Conservation (phyloP, 1,140 invertebrate genomes). For the Aphidius ervi region DNA sequence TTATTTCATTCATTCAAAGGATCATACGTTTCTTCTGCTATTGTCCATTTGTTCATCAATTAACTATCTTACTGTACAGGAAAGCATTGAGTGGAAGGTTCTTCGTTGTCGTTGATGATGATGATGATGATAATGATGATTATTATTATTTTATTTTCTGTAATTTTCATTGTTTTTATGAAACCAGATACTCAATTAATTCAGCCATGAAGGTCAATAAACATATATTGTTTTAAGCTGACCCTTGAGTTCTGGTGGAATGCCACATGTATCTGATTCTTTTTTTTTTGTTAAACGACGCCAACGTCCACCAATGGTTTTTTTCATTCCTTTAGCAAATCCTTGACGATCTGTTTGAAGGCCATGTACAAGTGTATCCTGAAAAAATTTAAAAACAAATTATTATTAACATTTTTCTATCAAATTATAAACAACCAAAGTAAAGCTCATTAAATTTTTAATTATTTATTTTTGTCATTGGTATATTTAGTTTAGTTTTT, state of each 20-base stretch:
- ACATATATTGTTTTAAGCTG: conserved; percentile 86
- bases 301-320: conserved; percentile 77
- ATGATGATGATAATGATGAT: background rate
- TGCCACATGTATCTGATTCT: conserved; percentile 73
- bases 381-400: conserved; percentile 48
- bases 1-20: conserved; percentile 2
- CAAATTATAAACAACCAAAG: background rate
- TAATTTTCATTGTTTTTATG: background rate
- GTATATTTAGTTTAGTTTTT: background rate
- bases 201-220: conserved; percentile 58
- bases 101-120: conserved; percentile 8
- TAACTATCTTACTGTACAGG: conserved; percentile 35
- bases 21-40: conserved; percentile 8
- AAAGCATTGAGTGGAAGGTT: conserved; percentile 41
- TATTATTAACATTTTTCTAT: conserved; percentile 12
- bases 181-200: background rate
- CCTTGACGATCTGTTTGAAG: conserved; percentile 67
- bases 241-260: conserved; percentile 79
- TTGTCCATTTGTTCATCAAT: conserved; percentile 10
- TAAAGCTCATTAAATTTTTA: background rate
- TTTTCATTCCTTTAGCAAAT: conserved; percentile 72
- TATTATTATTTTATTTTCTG: background rate
- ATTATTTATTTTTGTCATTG: background rate
- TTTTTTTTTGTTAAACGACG: conserved; percentile 76
- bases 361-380: conserved; percentile 73